Evolutionary conservation across 2,888 invertebrate genomes (phyloP).

Genomic region (Melinopterus prodromus): DNA sequence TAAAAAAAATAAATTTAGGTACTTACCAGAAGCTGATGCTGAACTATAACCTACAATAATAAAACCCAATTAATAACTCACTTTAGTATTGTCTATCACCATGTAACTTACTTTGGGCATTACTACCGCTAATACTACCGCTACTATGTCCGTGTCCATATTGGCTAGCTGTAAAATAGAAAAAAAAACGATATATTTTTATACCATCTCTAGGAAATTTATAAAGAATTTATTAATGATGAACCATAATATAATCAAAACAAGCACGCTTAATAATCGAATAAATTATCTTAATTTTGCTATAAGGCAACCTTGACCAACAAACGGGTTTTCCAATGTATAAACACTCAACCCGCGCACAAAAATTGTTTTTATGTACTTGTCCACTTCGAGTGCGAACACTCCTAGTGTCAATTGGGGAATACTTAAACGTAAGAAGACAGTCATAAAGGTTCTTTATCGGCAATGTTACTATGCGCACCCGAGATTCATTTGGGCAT

Average conservation of each 20-base stretch:
- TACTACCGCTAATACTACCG: conserved; percentile 22
- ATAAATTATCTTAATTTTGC: neutral
- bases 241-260: neutral
- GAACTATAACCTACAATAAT: conserved; percentile 30
- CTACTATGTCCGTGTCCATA: conserved; percentile 23
- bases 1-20: neutral
- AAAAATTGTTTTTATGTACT: neutral
- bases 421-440: neutral
- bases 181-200: conserved; percentile 6
- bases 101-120: conserved; percentile 28
- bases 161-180: conserved; percentile 28
- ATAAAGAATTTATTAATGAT: neutral
- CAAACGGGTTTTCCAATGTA: neutral
- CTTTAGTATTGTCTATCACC: neutral
- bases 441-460: neutral
- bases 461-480: neutral
- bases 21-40: conserved; percentile 32
- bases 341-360: neutral
- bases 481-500: neutral
- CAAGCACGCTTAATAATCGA: neutral
- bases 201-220: neutral
- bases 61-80: conserved; percentile 7
- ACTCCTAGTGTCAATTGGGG: neutral
- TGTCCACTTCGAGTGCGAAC: neutral
- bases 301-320: neutral